Base-by-base conservation (phyloP, 2,888 invertebrate species). In the Drosophila affinis region DNA sequence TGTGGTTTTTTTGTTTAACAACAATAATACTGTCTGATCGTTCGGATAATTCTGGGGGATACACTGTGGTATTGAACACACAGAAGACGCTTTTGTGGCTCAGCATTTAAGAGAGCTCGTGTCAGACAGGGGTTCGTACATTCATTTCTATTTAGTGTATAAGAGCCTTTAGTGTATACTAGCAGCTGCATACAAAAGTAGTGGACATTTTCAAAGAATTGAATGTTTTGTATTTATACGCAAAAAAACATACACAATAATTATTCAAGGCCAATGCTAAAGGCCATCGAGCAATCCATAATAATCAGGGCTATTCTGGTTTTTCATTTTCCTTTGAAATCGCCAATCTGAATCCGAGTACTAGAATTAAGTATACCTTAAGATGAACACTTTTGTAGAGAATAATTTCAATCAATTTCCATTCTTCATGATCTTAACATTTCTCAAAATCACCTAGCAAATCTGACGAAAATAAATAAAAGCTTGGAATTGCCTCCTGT, bases 181-280 rank as follows among this genome's bases (percentile, higher is more conserved):
- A 59, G 27, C 39, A 61, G 14, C 45, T 55, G 77, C 65, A 68
- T 63, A 80, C 79, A 78, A 82, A 74, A 62, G 61, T 77, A 79
- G 75, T 44, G 44, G n/a, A 67, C 62, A 62, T 62, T 54, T 55
- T 54, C 44, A 51, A 55, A 54, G 18, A 21, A 4, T 24, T 44
- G 56, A 52, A 62, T 32, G 54, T 27, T 32, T 27, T 27, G 27
- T 27, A 27, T 27, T 27, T 27, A 27, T 27, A 27, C 27, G 27
- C 27, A 27, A 74, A 77, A 52, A 61, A 47, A 54, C 56, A 62
- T 54, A 39, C n/a, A 27, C 39, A 56, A 27, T 52, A 73, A 54
- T 51, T 44, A 56, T 14, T 47, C 32, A 21, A 44, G 46, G 51
- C 65, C 21, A 46, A 34, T 27, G 60, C 61, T 61, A 57, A 63